A percentile compares a stretch with the other conserved stretches of the same genome.
phyloP scores from a whole-genome alignment of 2,888 invertebrate species.

The Altica lythri region DNA sequence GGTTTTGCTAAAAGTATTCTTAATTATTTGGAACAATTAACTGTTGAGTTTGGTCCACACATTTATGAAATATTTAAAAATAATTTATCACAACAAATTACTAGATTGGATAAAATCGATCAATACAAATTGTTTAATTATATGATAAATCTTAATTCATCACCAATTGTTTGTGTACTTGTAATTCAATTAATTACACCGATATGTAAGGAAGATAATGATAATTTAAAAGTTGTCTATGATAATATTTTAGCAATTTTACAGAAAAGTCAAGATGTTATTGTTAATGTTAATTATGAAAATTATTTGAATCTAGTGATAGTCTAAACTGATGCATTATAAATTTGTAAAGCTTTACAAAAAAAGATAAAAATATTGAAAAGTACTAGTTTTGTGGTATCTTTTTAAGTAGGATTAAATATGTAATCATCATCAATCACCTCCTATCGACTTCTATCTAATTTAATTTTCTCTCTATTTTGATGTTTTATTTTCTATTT shows the following conservation, averaged over 20 bases:
- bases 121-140: conserved; percentile 13
- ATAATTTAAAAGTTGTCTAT: conserved; percentile 8
- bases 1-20: conserved; percentile 10
- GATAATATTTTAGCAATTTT: conserved; percentile 9
- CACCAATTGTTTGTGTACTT: conserved; percentile 12
- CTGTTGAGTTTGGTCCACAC: conserved; percentile 9
- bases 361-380: neutral
- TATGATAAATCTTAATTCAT: conserved; percentile 7
- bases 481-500: too few species aligned
- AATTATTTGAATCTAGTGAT: conserved; percentile 18
- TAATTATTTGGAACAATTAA: conserved; percentile 15
- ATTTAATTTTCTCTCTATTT: too few species aligned
- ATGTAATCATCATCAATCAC: too few species aligned
- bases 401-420: too few species aligned
- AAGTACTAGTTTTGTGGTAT: neutral
- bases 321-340: too few species aligned
- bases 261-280: conserved; percentile 1
- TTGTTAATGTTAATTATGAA: conserved; percentile 15
- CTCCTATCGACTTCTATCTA: too few species aligned
- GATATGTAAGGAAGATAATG: neutral
- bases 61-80: conserved; percentile 14
- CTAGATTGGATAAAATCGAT: neutral
- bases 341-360: too few species aligned
- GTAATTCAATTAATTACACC: conserved; percentile 19
- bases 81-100: conserved; percentile 2